Percentiles rank a stretch among this genome's conserved stretches.
Evolutionary conservation across 1,140 invertebrate genomes (phyloP).

Genomic region (Nymphalis io): DNA sequence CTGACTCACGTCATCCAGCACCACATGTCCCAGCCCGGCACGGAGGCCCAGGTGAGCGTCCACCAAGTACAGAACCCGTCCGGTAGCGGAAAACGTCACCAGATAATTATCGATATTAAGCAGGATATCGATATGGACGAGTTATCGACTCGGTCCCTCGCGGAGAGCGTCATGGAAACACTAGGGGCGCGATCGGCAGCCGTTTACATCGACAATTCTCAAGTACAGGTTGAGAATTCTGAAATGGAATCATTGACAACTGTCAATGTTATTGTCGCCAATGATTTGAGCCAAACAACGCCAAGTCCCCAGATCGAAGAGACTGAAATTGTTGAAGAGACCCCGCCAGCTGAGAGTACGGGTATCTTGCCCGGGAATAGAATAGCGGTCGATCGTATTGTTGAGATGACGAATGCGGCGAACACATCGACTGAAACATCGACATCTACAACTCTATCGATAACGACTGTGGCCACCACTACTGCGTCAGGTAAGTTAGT

Average conservation of each 20-base stretch:
- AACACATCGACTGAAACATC: conserved; percentile 49
- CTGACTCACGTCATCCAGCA: conserved; percentile 75
- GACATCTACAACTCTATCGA: conserved; percentile 50
- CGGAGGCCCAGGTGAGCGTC: conserved; percentile 72
- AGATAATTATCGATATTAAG: conserved; percentile 80
- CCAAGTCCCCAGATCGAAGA: conserved; percentile 56
- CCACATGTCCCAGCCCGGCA: conserved; percentile 63
- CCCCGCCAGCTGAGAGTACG: conserved; percentile 50
- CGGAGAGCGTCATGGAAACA: conserved; percentile 79
- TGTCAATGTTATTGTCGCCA: conserved; percentile 76
- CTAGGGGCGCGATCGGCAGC: conserved; percentile 74
- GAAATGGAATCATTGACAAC: conserved; percentile 76
- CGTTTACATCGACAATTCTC: conserved; percentile 76
- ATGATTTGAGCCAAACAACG: conserved; percentile 59
- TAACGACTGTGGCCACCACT: conserved; percentile 62
- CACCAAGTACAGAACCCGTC: conserved; percentile 72
- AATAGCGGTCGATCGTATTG: conserved; percentile 71
- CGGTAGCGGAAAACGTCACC: conserved; percentile 74
- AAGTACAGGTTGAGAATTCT: conserved; percentile 57
- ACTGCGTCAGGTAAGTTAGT: conserved; percentile 73
- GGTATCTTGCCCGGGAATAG: conserved; percentile 60
- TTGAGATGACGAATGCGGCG: conserved; percentile 62
- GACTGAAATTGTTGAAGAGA: conserved; percentile 42
- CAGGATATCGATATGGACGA: conserved; percentile 80
- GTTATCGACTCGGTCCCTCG: conserved; percentile 73